Base-by-base conservation (phyloP, 2,797 vertebrate genomes). In the Prunella strophiata region DNA sequence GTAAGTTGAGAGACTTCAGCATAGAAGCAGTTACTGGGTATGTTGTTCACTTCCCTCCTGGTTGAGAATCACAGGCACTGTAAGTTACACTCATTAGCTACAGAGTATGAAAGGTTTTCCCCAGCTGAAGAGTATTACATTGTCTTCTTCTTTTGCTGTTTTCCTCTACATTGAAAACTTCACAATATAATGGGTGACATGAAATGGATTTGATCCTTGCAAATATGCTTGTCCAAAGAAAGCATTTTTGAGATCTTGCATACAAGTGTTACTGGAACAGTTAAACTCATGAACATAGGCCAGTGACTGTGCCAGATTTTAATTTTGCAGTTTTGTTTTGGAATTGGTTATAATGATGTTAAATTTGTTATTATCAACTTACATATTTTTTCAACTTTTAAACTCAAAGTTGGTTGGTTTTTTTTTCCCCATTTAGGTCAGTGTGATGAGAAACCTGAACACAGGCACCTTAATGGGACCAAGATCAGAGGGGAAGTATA, bases 381-480 rank as follows among this genome's bases (percentile, higher is more conserved):
- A 6, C 13, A 8, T 82, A 4, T 51, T 87, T n/a, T 93, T 76
- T 62, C 13, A 75, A 6, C 25, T 21, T 85, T 34, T 52, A 38
- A 82, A 57, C 25, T 80, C n/a, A 61, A 27, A 52, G 12, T 20
- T 50, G 13, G 3, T 45, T 25, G 15, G 4, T 47, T 66, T 62
- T 10, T 16, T 38, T 45, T 62, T 42, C 3, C 8, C 10, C 16
- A 61, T 96, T 96, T 75, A 76, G 98, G 78, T 91, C 52, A 91
- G 59, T 65, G 96, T 98, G 73, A 96, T 97, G 85, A 97, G 82
- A 95, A 97, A 26, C 71, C 74, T 96, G 61, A 96, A 78, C 12
- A 10, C 81, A 19, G 70, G 38, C 2, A 11, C 18, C 61, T 57
- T 91, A 47, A 57, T 43, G 7, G 97, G 97, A n/a, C 21, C 92